Conservation (phyloP, 2,888 invertebrate species). For the Baronia brevicornis region DNA sequence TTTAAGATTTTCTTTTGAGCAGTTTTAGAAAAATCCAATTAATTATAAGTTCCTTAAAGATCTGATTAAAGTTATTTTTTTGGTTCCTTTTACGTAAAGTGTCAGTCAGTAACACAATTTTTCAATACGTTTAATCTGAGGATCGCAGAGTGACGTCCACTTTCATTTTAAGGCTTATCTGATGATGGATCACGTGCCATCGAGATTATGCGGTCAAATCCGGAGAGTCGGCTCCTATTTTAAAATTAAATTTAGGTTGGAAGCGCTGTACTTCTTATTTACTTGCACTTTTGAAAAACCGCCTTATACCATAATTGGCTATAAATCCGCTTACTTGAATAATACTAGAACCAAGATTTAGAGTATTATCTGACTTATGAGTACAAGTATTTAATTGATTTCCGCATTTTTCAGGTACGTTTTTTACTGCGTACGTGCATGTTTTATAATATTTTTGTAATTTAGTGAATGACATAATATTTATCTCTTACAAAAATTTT, state of each 20-base stretch:
- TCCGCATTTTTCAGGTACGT: conserved; percentile 12
- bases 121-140: conserved; percentile 13
- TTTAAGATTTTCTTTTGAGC: too few species aligned
- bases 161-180: conserved; percentile 16
- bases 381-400: conserved; percentile 5
- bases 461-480: too few species aligned
- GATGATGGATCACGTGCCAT: conserved; percentile 15
- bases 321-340: conserved; percentile 3
- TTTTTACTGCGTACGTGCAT: conserved; percentile 5
- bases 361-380: conserved; percentile 4
- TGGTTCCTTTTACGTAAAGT: conserved; percentile 6
- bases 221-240: conserved; percentile 10
- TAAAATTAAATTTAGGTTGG: conserved; percentile 5
- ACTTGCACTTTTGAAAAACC: conserved; percentile 7
- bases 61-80: too few species aligned
- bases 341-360: conserved; percentile 1
- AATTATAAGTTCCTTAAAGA: too few species aligned
- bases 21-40: conserved; percentile 13
- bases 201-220: conserved; percentile 11
- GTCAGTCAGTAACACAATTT: conserved; percentile 6
- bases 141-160: conserved; percentile 13
- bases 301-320: conserved; percentile 6
- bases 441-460: not conserved
- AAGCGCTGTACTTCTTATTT: not conserved
- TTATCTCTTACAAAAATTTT: too few species aligned